Evolutionary conservation across 37 sponge, comb jelly and placozoan species (phyloP).

Genomic region (Cladorhizidae sp.): DNA sequence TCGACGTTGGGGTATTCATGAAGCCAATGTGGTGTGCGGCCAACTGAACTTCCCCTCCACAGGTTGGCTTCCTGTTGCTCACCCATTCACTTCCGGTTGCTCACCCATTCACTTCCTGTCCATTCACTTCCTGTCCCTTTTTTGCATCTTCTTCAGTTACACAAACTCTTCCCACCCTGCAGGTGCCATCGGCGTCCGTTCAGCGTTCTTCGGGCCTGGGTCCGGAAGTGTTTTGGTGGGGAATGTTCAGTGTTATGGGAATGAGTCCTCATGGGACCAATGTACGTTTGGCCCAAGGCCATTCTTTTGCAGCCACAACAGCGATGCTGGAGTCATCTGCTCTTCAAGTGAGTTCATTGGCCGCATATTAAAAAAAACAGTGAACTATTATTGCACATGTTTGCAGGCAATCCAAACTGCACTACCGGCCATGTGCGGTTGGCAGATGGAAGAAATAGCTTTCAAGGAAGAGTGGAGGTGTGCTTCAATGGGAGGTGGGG

Average conservation of each 20-base stretch:
- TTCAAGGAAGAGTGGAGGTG: conserved; percentile 27
- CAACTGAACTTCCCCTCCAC: conserved; percentile 11
- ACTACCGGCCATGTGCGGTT: conserved; percentile 13
- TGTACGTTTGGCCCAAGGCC: neutral
- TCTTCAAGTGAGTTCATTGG: conserved; percentile 1
- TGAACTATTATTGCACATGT: no score
- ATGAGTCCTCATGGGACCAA: neutral
- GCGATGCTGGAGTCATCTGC: conserved; percentile 52
- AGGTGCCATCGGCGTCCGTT: conserved; percentile 5
- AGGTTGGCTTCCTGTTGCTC: no score
- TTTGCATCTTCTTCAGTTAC: no score
- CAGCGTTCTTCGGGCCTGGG: conserved; percentile 39
- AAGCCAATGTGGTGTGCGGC: conserved; percentile 30
- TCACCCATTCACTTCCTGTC: no score
- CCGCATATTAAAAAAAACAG: neutral
- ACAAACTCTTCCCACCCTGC: neutral
- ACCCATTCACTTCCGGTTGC: no score
- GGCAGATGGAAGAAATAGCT: neutral
- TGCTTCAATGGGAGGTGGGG: conserved; percentile 11
- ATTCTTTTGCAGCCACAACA: conserved; percentile 28
- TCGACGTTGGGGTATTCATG: conserved; percentile 19
- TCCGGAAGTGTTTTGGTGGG: neutral
- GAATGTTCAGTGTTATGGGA: conserved; percentile 4
- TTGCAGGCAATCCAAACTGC: neutral
- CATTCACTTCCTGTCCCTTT: no score